Base-by-base conservation (phyloP, 2,113 vertebrate genomes). In the Rhynchomys soricoides region DNA sequence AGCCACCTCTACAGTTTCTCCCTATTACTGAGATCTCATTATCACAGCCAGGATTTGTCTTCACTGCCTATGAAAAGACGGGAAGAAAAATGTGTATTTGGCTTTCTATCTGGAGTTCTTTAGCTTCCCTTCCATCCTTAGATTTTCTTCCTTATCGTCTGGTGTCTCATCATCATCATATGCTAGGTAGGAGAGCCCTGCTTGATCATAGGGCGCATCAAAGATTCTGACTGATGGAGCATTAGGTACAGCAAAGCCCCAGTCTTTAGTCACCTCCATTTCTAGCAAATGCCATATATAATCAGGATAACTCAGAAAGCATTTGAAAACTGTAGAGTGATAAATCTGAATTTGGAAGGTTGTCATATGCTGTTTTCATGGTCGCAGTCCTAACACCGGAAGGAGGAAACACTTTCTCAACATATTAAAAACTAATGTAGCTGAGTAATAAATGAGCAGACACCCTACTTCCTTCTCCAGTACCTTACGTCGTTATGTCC, bases 1-100 rank as follows among this genome's bases (percentile, higher is more conserved):
- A 62, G 71, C 75, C 71, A 85, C 24, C 73, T 45, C 73, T 86
- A 88, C 93, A 52, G 29, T 86, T 95, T 97, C 75, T 86, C 55
- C 55, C 3, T 17, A 34, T 88, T 74, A 59, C n/a, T 64, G 48
- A 95, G 68, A 96, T 91, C 88, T 91, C 73, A 93, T 70, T 73
- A 52, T 92, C 79, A 86, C 68, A 34, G 48, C 92, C 73, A 88
- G 83, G 81, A 90, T 91, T 31, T 92, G 43, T 68, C 90, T 96
- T 83, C 92, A 89, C 62, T 91, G 34, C 45, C 82, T 91, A 21
- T 83, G 86, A 94, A 82, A 97, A 86, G 85, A 87, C 5, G 75
- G 70, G 66, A 64, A 92, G 48, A 59, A 77, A 91, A 92, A 82
- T 40, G 62, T n/a, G 64, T 40, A 13, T 57, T 52, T 90, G 52